Conservation (phyloP, 2,113 vertebrate species). For the Semicossyphus pulcher region DNA sequence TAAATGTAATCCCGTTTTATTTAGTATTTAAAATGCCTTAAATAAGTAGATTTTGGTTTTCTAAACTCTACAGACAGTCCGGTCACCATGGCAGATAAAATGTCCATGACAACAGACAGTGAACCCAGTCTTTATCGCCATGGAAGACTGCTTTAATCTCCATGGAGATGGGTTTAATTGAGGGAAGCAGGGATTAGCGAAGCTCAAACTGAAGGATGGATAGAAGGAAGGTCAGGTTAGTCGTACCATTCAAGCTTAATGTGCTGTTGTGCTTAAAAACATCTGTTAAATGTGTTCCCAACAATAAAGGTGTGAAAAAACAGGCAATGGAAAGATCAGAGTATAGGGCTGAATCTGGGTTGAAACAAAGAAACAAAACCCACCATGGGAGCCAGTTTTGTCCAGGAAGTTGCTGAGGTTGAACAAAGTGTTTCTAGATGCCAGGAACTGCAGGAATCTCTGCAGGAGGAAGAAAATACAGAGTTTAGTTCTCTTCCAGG, state of each 20-base stretch:
- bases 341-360: neutral
- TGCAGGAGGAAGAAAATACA: conserved; percentile 69
- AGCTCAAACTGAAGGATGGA: neutral
- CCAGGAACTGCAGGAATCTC: conserved; percentile 98
- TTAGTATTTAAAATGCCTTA: neutral
- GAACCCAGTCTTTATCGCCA: conserved; percentile 42
- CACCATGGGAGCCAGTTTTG: conserved; percentile 98
- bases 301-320: neutral
- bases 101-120: conserved; percentile 26
- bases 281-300: neutral
- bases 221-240: neutral
- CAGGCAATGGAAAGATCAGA: neutral
- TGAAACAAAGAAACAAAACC: conserved; percentile 44
- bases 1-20: neutral
- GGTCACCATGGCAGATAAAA: neutral
- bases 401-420: conserved; percentile 99
- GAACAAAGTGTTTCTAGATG: conserved; percentile 98
- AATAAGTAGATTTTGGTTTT: neutral
- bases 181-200: neutral
- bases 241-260: neutral
- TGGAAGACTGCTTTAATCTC: conserved; percentile 26
- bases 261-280: neutral
- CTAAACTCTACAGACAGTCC: neutral
- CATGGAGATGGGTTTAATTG: conserved; percentile 45
- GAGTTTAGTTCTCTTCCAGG: neutral